Evolutionary conservation across 2,888 invertebrate genomes (phyloP), one percentile per base, ranked within the genome.

Genomic region (Cerceris rybyensis): DNA sequence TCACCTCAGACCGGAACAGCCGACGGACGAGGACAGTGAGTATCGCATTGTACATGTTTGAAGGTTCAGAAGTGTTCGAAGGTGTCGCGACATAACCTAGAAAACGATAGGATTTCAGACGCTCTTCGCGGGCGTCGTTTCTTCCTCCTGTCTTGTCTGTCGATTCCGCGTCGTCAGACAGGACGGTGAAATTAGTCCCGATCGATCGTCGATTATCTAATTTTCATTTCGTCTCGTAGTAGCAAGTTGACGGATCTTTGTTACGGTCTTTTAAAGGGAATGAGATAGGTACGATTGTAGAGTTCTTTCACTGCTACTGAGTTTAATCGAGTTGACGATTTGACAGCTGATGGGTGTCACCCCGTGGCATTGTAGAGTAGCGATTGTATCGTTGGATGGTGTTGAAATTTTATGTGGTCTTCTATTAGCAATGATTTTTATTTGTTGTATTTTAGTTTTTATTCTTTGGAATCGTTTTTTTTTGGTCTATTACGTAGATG

Each of bases 21-120:
- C 94, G 83, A 94, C 93, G 86, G 94, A 95, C 85, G 94, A 95
- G 81, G 94, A 94, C 85, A 93, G 94, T 86, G 94, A 94, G 87
- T 94, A 93, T 41, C 17, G 8, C 17, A n/a, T 39, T 52, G 16
- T 66, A 46, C 46, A 8, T 46, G 8, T 46, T 46, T 11, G 1
- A 8, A 11, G 2, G 13, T 46, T 46, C 46, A 46, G 1, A 46
- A 2, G 9, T 13, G 2, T 13, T 13, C 57, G 6, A 43, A 17
- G n/a, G 46, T 17, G 9, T 7, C 14, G 41, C 52, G 28, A 73
- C 78, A 42, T 79, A 79, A 79, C 78, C 78, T 79, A 78, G 66
- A 59, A 17, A 13, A 2, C 8, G 58, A 17, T 67, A 66, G 68
- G 66, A 68, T 8, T 14, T 55, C 75, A 52, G 55, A 70, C 70